Percentiles rank a stretch among this genome's conserved stretches.
Conservation (phyloP, 1,140 invertebrate species). For the Eulimnadia texana region DNA sequence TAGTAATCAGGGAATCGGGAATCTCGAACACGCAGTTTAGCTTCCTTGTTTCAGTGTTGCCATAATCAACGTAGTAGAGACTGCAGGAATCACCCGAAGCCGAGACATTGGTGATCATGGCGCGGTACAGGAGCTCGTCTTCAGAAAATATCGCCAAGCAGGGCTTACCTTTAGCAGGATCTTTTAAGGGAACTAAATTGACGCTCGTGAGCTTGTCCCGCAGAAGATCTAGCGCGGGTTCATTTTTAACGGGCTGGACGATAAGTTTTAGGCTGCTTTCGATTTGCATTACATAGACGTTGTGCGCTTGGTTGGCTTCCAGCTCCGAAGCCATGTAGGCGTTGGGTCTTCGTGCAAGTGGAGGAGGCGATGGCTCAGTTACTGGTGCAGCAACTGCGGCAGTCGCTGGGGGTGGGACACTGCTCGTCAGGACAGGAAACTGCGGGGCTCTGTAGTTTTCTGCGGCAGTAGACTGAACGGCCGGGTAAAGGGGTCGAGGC, state of each 20-base stretch:
- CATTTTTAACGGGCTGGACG: neutral
- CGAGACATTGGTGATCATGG: slow-evolving; percentile 40
- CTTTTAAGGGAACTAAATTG: neutral
- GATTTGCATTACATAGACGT: neutral
- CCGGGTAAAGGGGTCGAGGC: neutral
- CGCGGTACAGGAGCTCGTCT: slow-evolving; percentile 52
- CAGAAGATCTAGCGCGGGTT: neutral
- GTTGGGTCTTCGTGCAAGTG: neutral
- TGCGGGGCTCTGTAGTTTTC: no score
- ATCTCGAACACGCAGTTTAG: slow-evolving; percentile 35
- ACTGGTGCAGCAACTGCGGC: no score
- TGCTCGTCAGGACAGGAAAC: no score
- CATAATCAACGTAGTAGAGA: slow-evolving; percentile 59
- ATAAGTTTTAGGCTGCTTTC: neutral
- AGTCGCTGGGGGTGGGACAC: no score
- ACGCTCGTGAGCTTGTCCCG: neutral
- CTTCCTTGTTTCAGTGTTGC: slow-evolving; percentile 45
- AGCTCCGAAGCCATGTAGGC: neutral
- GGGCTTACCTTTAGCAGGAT: slow-evolving; percentile 39
- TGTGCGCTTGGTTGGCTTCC: neutral
- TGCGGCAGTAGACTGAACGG: no score
- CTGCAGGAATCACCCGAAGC: slow-evolving; percentile 13
- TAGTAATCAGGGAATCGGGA: neutral
- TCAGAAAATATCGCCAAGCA: slow-evolving; percentile 55
- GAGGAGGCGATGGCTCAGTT: no score